Percentiles rank a stretch among this genome's conserved stretches.
These are phyloP conservation scores for Onychomys arenicola DNA, from an alignment of 2,797 vertebrate genomes.

Conservation along the genomic window DNA sequence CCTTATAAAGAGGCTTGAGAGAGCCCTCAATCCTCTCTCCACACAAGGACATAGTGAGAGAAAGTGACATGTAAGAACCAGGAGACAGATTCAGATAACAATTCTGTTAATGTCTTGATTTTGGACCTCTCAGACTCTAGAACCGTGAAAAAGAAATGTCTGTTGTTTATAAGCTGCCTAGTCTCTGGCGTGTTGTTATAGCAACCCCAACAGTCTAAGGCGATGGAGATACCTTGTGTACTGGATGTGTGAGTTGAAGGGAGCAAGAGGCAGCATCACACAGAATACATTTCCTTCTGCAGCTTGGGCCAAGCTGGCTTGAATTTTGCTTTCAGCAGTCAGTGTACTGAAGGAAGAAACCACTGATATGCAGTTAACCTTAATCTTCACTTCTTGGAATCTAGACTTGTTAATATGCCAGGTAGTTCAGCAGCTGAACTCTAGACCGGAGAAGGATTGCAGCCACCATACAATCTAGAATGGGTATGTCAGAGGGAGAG, in stretches of 20 bases:
- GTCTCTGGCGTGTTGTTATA: neutral
- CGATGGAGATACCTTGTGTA: neutral
- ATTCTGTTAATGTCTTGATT: neutral
- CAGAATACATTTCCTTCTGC: constrained; percentile 4
- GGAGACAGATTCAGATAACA: neutral
- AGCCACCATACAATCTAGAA: neutral
- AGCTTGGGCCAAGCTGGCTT: neutral
- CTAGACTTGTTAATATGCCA: neutral
- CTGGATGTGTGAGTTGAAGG: neutral
- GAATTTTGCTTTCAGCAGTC: neutral
- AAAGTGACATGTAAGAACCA: neutral
- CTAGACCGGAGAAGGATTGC: neutral
- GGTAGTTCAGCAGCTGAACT: neutral
- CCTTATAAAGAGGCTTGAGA: neutral
- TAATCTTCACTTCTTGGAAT: neutral
- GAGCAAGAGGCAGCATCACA: neutral
- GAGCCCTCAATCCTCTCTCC: neutral
- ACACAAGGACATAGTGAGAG: neutral
- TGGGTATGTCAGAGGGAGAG: constrained; percentile 35
- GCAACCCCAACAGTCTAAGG: too few species aligned
- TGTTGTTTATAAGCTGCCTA: neutral
- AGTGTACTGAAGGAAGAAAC: neutral
- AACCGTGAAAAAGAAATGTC: neutral
- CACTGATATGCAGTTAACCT: neutral
- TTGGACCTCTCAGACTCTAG: neutral